Percentiles rank a stretch among this genome's conserved stretches.
Evolutionary conservation across 2,113 vertebrate genomes (phyloP).

Genomic region (Merops nubicus): DNA sequence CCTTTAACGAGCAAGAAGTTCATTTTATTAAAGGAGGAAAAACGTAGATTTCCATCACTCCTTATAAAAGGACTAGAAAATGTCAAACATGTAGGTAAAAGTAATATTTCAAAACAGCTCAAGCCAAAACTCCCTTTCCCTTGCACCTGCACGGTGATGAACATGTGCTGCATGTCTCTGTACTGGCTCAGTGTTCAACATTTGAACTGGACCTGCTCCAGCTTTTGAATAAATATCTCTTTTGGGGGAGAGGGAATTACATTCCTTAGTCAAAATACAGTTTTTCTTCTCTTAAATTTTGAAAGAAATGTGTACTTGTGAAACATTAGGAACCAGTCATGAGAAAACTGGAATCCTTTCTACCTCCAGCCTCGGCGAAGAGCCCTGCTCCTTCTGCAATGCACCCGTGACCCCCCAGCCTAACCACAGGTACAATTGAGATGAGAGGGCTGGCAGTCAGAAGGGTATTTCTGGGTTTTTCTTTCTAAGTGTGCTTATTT

Average conservation of each 20-base stretch:
- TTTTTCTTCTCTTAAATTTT: slow-evolving; percentile 46
- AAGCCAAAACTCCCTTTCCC: slow-evolving; percentile 4
- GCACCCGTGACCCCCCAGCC: not conserved
- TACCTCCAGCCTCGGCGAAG: not conserved
- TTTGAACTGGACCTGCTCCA: slow-evolving; percentile 41
- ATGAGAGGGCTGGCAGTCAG: not conserved
- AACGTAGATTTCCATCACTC: slow-evolving; percentile 24
- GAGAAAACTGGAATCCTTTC: slow-evolving; percentile 42
- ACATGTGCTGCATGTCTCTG: slow-evolving; percentile 7
- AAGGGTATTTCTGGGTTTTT: not conserved
- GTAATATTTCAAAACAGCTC: slow-evolving; percentile 31
- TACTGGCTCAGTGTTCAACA: slow-evolving; percentile 5
- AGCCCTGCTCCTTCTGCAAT: not conserved
- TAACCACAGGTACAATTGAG: not conserved
- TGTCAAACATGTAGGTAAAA: slow-evolving; percentile 34
- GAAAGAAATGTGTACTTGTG: slow-evolving; percentile 2
- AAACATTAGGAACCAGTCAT: not conserved
- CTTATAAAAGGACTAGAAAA: slow-evolving; percentile 45
- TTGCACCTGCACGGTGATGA: slow-evolving; percentile 40
- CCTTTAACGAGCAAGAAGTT: slow-evolving; percentile 25
- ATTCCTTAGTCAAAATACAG: slow-evolving; percentile 31
- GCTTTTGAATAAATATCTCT: slow-evolving; percentile 61
- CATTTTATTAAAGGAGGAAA: not conserved
- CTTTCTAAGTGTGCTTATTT: not conserved
- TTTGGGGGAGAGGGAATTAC: slow-evolving; percentile 56